Conservation (phyloP, 2,113 vertebrate genomes). For the Crotalus viridis region DNA sequence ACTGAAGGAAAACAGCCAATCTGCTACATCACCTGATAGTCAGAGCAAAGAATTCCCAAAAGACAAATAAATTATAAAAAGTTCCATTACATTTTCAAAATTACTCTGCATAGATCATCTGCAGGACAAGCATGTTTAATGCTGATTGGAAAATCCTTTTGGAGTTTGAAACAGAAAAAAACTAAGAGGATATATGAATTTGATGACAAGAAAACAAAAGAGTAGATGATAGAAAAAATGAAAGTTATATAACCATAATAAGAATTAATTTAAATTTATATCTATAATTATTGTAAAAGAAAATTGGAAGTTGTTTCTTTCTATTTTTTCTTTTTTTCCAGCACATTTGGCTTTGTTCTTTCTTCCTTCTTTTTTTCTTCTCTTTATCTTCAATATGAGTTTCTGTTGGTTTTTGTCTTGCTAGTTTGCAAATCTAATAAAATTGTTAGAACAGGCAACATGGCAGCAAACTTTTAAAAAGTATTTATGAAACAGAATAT, state of each 20-base stretch:
- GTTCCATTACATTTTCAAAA: conserved; percentile 33
- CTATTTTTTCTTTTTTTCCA: background rate
- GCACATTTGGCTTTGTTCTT: background rate
- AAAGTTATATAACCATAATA: background rate
- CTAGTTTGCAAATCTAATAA: background rate
- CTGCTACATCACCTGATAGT: conserved; percentile 27
- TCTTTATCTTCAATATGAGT: background rate
- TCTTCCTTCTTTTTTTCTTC: background rate
- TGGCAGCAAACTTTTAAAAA: conserved; percentile 12
- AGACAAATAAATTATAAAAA: conserved; percentile 19
- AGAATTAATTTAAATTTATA: background rate
- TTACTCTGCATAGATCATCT: conserved; percentile 35
- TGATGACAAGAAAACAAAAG: background rate
- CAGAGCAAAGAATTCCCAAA: conserved; percentile 34
- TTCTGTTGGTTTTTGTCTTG: background rate
- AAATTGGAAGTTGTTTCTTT: background rate
- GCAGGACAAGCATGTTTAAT: background rate
- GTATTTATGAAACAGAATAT: conserved; percentile 38
- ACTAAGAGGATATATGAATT: background rate
- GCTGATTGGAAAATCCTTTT: background rate
- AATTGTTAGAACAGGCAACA: conserved; percentile 37
- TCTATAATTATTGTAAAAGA: background rate
- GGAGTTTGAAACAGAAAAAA: background rate
- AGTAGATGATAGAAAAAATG: background rate
- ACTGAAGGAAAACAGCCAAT: conserved; percentile 2